These are phyloP conservation scores for Folsomia manolachei DNA, from an alignment of 2,888 invertebrate genomes.

Conservation along the genomic window DNA sequence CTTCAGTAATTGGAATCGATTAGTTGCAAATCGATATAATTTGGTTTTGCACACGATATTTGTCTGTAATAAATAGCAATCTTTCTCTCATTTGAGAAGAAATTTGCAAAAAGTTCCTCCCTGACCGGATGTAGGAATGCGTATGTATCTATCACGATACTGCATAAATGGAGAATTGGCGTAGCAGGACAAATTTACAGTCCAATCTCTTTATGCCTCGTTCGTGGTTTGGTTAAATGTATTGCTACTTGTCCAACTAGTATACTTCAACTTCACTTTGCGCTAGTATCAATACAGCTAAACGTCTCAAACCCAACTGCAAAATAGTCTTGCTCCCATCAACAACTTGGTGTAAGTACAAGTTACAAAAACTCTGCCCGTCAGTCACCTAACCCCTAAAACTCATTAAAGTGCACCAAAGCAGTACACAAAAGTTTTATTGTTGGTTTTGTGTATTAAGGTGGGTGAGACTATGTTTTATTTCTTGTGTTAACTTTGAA, in stretches of 20 bases:
- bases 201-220: not conserved
- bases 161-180: not conserved
- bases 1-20: not conserved
- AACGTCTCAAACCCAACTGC: not conserved
- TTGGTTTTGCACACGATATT: not conserved
- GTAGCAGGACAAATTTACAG: not conserved
- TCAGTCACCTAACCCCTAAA: too few relatives aligned
- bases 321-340: not conserved
- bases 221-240: not conserved
- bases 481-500: too few relatives aligned
- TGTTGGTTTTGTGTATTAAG: too few relatives aligned
- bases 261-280: not conserved
- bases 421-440: too few relatives aligned
- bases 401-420: too few relatives aligned
- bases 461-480: too few relatives aligned
- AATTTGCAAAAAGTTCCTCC: not conserved
- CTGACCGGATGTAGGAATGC: not conserved
- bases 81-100: not conserved
- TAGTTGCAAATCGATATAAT: not conserved
- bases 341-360: too few relatives aligned
- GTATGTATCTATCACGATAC: too few relatives aligned
- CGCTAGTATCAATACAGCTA: not conserved
- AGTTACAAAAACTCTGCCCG: too few relatives aligned
- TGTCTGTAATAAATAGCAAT: not conserved
- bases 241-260: not conserved